Evolutionary conservation across 2,888 invertebrate genomes (phyloP), one percentile per base, ranked within the genome.

Genomic region (Metacarcinus magister): DNA sequence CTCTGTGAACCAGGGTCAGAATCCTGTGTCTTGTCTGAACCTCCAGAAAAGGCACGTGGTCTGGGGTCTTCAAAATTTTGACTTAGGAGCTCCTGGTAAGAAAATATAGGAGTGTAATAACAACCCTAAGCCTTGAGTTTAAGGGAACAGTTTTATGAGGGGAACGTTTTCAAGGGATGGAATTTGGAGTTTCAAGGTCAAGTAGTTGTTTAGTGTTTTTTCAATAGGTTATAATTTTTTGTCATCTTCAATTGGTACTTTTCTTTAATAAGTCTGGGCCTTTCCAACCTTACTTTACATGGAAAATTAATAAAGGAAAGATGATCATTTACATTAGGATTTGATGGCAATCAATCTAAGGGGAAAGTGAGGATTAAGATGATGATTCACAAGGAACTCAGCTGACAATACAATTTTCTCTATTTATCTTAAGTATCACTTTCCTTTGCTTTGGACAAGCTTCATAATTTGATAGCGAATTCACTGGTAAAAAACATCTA

Each of bases 31-130:
- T 94, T 95, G 54, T 96, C 96, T 10, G 96, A 96, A 23, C 93
- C 95, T n/a, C 96, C 96, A 43, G 96, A 96, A 60, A 96, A 96
- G 32, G 96, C 96, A 19, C 96, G 90, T 16, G 96, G 96, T 91
- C 96, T 94, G 23, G 93, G 75, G 19, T 96, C 96, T 43, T 96
- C 96, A 92, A 92, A 94, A 32, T 28, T 94, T 32, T 96, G 94
- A 91, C 94, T 92, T 19, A 96, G 44, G n/a, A 94, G 94, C 75
- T 94, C 96, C 94, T 96, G 94, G 10, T 16, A 94, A 39, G 39
- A 87, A 87, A 87, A n/a, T 82, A 3, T 8, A 87, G 0, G 32
- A 19, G n/a, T 28, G 28, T 75, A n/a, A 67, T n/a, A 67, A 67
- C 4, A 67, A 67, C 4, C 67, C 67, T 67, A 75, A 75, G 28